Conservation (phyloP, 1,140 invertebrate species). For the Apis laboriosa region DNA sequence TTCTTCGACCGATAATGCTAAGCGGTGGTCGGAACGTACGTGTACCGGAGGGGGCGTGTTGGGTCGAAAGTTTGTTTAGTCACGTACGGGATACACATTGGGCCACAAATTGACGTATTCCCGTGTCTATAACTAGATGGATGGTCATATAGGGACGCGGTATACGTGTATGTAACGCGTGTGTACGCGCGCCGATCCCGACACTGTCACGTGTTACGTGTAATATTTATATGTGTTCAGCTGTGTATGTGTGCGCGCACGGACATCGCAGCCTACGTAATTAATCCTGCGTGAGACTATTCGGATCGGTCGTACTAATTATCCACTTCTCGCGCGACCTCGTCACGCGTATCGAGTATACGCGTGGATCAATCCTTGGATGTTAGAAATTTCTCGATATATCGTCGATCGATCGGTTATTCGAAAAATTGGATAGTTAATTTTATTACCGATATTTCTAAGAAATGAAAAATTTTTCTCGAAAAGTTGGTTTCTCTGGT, state of each 20-base stretch:
- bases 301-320: conserved; percentile 59
- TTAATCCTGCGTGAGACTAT: conserved; percentile 64
- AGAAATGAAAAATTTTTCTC: too few species aligned
- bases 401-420: neutral
- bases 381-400: neutral
- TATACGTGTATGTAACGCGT: too few species aligned
- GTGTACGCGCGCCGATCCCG: neutral
- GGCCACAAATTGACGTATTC: conserved; percentile 31
- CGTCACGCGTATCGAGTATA: conserved; percentile 13
- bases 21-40: neutral
- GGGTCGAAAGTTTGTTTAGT: conserved; percentile 14
- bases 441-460: too few species aligned
- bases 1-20: neutral
- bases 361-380: neutral
- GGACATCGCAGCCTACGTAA: conserved; percentile 56
- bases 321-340: conserved; percentile 62
- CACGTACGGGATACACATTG: neutral
- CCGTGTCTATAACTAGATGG: conserved; percentile 21
- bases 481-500: too few species aligned
- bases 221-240: conserved; percentile 47
- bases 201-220: conserved; percentile 22
- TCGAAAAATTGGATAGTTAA: neutral
- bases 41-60: neutral
- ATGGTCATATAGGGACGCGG: neutral
- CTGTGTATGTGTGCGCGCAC: conserved; percentile 11